A percentile compares a stretch with the other conserved stretches of the same genome.
These are phyloP conservation scores for Harpalus rufipes DNA, from an alignment of 2,888 invertebrate genomes.

Conservation along the genomic window DNA sequence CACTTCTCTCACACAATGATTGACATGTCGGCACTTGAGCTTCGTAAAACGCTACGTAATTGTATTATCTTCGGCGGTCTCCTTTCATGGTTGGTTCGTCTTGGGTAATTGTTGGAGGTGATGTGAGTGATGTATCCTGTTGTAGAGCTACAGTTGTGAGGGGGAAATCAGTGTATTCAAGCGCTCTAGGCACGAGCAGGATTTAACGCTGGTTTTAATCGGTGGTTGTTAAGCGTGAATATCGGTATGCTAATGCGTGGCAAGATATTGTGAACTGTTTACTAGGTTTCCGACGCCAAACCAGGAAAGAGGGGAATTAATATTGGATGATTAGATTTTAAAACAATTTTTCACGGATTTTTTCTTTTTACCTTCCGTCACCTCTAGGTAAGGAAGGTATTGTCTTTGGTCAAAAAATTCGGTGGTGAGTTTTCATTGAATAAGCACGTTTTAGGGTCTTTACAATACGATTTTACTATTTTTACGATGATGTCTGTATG, in stretches of 20 bases:
- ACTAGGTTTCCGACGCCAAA: not conserved
- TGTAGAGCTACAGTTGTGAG: not conserved
- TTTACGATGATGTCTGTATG: too few species aligned
- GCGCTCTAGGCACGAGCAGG: not conserved
- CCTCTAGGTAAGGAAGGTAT: too few species aligned
- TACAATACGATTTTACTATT: too few species aligned
- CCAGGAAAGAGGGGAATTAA: too few species aligned
- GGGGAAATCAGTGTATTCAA: constrained; percentile 13
- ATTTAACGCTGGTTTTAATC: constrained; percentile 20
- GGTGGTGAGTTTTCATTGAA: too few species aligned
- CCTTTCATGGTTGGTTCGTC: constrained; percentile 14
- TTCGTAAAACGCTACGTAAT: constrained; percentile 6
- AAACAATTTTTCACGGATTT: too few species aligned
- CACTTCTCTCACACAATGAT: constrained; percentile 1
- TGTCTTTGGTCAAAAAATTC: too few species aligned
- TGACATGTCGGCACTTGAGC: constrained; percentile 2
- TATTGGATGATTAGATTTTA: too few species aligned
- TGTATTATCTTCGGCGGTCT: constrained; percentile 10
- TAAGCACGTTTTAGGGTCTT: too few species aligned
- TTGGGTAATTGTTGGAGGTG: constrained; percentile 15
- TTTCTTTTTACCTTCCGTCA: too few species aligned
- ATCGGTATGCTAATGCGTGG: constrained; percentile 24
- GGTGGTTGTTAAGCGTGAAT: constrained; percentile 20
- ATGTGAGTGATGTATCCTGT: constrained; percentile 16
- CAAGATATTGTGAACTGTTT: constrained; percentile 9